Evolutionary conservation across 1,140 invertebrate species (phyloP), one percentile per base, ranked within the genome.

Genomic region (Leguminivora glycinivorella): DNA sequence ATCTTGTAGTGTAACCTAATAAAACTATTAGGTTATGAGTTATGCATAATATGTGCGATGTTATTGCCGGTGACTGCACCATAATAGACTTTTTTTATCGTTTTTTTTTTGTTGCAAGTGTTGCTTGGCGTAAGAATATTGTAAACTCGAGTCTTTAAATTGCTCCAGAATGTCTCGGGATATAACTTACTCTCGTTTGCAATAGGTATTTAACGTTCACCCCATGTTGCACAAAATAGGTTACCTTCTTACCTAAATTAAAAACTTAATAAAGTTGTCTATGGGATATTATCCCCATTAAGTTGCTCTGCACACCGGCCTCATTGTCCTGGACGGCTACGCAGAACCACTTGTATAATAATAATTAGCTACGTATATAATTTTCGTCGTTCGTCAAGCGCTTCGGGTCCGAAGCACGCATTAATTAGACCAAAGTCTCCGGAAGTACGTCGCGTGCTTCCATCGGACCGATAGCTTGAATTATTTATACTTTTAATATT

Each of bases 401-500:
- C 76, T 75, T 68, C 76, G 74, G 73, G 76, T 72, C 74, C 71
- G 77, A 75, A 71, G 71, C 71, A 74, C 76, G 84, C 79, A 88
- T 87, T 88, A 81, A 86, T 89, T 84, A 86, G 78, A 72, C 47
- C 77, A 71, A 72, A 75, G 71, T 71, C 80, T 85, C 82, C 88
- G 87, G 87, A 90, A 89, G 87, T 87, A 31, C 79, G 80, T 90
- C 84, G 88, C 88, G 88, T 89, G 88, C 83, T 77, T 82, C 77
- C 68, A 78, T 69, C 77, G 78, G 76, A 52, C 47, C 81, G 82
- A 88, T 87, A 81, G 82, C 76, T 84, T 89, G 87, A 90, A 90
- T 90, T 90, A 90, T 90, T 90, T 90, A 88, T 90, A 83, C 80
- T 83, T 87, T 87, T 87, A 85, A 88, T 87, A 88, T 87, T 88